phyloP scores from a whole-genome alignment of 2,888 invertebrate genomes.

The Parapristionchus giblindavisi region DNA sequence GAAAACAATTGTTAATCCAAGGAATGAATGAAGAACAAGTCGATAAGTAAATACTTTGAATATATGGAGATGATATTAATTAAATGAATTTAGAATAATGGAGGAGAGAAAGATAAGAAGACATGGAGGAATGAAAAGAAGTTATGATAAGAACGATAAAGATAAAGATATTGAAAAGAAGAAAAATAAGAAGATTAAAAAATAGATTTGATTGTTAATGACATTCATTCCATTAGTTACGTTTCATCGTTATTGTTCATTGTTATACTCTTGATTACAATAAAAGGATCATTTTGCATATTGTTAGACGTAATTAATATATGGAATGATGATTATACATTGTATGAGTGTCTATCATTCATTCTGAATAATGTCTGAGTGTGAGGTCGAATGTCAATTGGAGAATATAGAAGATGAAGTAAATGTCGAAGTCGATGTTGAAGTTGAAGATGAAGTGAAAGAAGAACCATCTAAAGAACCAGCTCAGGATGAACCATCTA shows the following conservation, averaged over 20 bases:
- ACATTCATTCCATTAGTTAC: too few species aligned
- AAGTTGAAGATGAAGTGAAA: too few species aligned
- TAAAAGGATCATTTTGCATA: background rate
- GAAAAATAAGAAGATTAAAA: background rate
- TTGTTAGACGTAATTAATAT: background rate
- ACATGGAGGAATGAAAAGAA: background rate
- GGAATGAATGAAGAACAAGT: slow-evolving; percentile 62
- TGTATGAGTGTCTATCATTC: background rate
- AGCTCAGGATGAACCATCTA: too few species aligned
- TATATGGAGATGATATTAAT: background rate
- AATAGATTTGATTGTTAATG: too few species aligned
- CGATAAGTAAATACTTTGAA: slow-evolving; percentile 37
- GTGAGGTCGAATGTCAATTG: slow-evolving; percentile 18
- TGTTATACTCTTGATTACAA: background rate
- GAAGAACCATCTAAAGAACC: too few species aligned
- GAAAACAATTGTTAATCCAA: slow-evolving; percentile 84
- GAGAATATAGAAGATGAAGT: too few species aligned
- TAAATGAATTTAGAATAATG: background rate
- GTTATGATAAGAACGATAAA: slow-evolving; percentile 4
- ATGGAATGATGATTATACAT: background rate
- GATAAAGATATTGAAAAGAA: background rate
- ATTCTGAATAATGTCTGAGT: slow-evolving; percentile 9
- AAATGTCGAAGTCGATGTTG: too few species aligned
- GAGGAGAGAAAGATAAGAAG: slow-evolving; percentile 15
- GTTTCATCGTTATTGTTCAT: too few species aligned